Percentiles rank a stretch among this genome's conserved stretches.
Conservation (phyloP, 2,797 vertebrate genomes). For the Coilia nasus region DNA sequence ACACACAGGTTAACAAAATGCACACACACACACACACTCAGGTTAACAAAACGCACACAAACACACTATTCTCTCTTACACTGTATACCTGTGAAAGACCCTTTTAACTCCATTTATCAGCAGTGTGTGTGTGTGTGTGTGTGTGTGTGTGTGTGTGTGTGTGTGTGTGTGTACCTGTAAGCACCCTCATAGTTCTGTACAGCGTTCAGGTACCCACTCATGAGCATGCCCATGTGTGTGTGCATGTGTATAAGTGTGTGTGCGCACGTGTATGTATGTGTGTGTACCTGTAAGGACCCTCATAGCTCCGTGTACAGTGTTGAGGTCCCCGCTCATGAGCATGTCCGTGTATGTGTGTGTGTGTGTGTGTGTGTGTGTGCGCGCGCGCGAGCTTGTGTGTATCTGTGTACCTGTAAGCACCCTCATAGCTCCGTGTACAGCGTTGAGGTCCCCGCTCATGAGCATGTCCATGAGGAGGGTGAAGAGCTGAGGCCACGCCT, state of each 20-base stretch:
- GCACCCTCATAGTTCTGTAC: neutral
- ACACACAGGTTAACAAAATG: neutral
- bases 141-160: too few relatives aligned
- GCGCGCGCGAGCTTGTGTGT: neutral
- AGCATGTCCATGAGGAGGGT: slow-evolving; percentile 98
- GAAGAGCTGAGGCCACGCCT: slow-evolving; percentile 98
- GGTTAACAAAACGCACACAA: too few relatives aligned
- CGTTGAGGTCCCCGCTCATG: slow-evolving; percentile 92
- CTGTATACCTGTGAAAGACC: neutral
- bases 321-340: neutral
- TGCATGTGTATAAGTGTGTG: too few relatives aligned
- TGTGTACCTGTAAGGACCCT: slow-evolving; percentile 68
- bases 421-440: slow-evolving; percentile 97
- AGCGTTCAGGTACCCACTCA: neutral
- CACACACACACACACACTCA: neutral
- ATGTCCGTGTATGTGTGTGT: slow-evolving; percentile 3
- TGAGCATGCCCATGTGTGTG: neutral
- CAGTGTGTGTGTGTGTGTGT: too few relatives aligned
- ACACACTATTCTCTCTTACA: too few relatives aligned
- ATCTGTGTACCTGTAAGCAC: slow-evolving; percentile 88
- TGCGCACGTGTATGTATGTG: neutral
- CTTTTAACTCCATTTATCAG: neutral
- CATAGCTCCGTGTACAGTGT: slow-evolving; percentile 48
- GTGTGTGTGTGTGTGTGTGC: slow-evolving; percentile 8
- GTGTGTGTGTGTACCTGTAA: too few relatives aligned